A percentile compares a stretch with the other conserved stretches of the same genome.
Conservation (phyloP, 2,888 invertebrate species). For the Parascotia fuliginaria region DNA sequence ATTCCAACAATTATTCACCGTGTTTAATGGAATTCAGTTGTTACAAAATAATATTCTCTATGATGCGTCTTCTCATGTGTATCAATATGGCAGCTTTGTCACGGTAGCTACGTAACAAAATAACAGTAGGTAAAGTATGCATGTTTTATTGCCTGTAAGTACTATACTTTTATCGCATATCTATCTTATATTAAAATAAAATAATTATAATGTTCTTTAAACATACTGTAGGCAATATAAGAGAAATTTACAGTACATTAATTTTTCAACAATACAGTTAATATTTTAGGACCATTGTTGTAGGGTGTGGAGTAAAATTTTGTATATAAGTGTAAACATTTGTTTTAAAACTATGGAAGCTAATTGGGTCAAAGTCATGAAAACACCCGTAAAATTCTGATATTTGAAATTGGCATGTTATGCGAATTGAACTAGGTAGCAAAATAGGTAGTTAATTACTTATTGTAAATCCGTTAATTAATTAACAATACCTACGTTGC, state of each 20-base stretch:
- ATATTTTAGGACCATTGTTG: too few species aligned
- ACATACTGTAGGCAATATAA: neutral
- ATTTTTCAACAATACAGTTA: neutral
- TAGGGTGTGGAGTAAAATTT: too few species aligned
- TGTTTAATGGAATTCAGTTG: conserved; percentile 43
- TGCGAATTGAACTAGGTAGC: too few species aligned
- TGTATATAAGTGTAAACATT: too few species aligned
- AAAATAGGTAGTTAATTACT: too few species aligned
- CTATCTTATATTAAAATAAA: conserved; percentile 2
- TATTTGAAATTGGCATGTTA: too few species aligned
- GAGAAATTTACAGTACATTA: conserved; percentile 3
- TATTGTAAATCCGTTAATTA: too few species aligned
- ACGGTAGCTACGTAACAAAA: conserved; percentile 9
- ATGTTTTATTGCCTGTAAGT: conserved; percentile 4
- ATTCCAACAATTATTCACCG: conserved; percentile 41
- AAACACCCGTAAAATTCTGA: too few species aligned
- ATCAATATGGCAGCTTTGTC: conserved; percentile 30
- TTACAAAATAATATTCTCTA: conserved; percentile 45
- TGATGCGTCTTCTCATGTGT: conserved; percentile 32
- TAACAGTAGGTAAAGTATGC: neutral
- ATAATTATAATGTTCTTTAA: neutral
- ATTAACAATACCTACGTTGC: too few species aligned
- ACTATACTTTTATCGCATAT: neutral
- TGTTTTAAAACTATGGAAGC: too few species aligned
- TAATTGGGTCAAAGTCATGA: too few species aligned